A percentile compares a stretch with the other conserved stretches of the same genome.
Conservation (phyloP, 2,888 invertebrate species). For the Trichopria drosophilae region DNA sequence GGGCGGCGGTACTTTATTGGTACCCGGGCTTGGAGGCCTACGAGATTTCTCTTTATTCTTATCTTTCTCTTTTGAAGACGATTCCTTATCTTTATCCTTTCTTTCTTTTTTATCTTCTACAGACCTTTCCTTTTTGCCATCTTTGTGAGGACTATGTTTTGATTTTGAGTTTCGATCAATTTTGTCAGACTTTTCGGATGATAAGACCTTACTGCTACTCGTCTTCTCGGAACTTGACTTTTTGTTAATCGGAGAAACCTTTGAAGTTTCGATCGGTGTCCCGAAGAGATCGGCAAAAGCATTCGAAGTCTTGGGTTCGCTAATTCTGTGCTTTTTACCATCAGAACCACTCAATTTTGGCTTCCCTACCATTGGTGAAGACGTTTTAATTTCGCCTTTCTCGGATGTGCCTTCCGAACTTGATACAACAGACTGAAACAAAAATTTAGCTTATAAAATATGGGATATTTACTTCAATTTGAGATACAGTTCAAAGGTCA, state of each 20-base stretch:
- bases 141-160: slow-evolving; percentile 65
- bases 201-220: slow-evolving; percentile 52
- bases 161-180: slow-evolving; percentile 54
- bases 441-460: slow-evolving; percentile 12
- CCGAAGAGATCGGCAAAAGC: slow-evolving; percentile 83
- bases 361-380: slow-evolving; percentile 68
- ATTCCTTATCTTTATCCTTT: slow-evolving; percentile 61
- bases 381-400: slow-evolving; percentile 63
- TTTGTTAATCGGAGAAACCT: slow-evolving; percentile 70
- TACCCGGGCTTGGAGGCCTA: slow-evolving; percentile 57
- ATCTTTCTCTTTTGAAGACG: slow-evolving; percentile 60
- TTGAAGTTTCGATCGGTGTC: slow-evolving; percentile 76
- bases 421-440: slow-evolving; percentile 47
- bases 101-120: slow-evolving; percentile 59
- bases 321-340: slow-evolving; percentile 52
- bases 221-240: slow-evolving; percentile 56
- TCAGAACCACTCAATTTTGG: slow-evolving; percentile 68
- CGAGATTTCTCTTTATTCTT: slow-evolving; percentile 62
- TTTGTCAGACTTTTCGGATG: slow-evolving; percentile 65
- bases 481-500: too few relatives aligned
- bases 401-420: slow-evolving; percentile 65
- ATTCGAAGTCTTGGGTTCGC: slow-evolving; percentile 62
- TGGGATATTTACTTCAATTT: too few relatives aligned
- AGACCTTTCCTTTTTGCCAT: slow-evolving; percentile 58
- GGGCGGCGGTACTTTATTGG: slow-evolving; percentile 49